A percentile compares a stretch with the other conserved stretches of the same genome.
These are phyloP conservation scores for Osmerus mordax DNA, from an alignment of 2,113 vertebrate species.

Conservation along the genomic window DNA sequence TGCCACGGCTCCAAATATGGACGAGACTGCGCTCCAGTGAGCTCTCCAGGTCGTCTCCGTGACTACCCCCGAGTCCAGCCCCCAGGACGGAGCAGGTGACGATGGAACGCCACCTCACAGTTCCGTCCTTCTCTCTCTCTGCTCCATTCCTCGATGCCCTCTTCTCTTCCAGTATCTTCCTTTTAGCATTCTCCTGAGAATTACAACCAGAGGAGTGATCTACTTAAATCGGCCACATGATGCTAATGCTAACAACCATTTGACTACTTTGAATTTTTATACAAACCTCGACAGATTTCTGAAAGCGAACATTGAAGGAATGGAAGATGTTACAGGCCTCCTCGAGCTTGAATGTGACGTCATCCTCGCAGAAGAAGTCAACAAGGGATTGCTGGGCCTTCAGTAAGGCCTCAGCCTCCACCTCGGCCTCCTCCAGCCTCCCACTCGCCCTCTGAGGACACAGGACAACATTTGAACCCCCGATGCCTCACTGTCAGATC, in stretches of 20 bases:
- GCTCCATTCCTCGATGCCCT: neutral
- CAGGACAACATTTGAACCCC: neutral
- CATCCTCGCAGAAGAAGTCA: slow-evolving; percentile 25
- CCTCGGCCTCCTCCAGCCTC: slow-evolving; percentile 12
- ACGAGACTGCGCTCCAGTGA: neutral
- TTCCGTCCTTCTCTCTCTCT: neutral
- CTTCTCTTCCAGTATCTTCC: slow-evolving; percentile 8
- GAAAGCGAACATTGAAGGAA: slow-evolving; percentile 17
- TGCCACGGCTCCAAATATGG: neutral
- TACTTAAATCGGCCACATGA: too few species aligned
- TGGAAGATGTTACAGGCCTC: slow-evolving; percentile 24
- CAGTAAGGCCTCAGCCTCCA: neutral
- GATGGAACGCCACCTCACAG: neutral
- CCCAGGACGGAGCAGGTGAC: slow-evolving; percentile 5
- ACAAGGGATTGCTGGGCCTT: slow-evolving; percentile 2
- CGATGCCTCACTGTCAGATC: neutral
- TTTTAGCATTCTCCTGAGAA: slow-evolving; percentile 8
- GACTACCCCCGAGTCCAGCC: neutral
- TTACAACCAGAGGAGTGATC: neutral
- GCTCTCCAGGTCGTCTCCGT: neutral
- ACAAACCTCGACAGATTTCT: slow-evolving; percentile 16
- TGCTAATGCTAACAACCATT: too few species aligned
- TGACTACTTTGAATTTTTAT: too few species aligned
- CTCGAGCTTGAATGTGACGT: slow-evolving; percentile 21
- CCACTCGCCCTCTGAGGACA: neutral